phyloP scores from a whole-genome alignment of 2,888 invertebrate genomes.

The Tetrapedia diversipes region DNA sequence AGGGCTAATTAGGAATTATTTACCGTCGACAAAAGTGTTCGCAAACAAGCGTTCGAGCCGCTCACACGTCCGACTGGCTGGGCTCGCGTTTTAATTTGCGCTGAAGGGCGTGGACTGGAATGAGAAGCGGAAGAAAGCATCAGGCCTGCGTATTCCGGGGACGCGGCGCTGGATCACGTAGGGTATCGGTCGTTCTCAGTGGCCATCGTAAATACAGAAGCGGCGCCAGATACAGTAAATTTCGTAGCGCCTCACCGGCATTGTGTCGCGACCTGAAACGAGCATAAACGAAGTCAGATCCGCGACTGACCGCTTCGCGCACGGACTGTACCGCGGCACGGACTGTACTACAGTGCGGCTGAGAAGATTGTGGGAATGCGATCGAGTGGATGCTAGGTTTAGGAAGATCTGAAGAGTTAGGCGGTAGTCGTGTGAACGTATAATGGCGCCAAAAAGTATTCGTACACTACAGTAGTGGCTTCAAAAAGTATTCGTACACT shows the following conservation, averaged over 20 bases:
- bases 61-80: conserved; percentile 55
- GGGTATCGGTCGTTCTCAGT: conserved; percentile 62
- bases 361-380: too few relatives aligned
- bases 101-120: conserved; percentile 62
- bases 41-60: conserved; percentile 46
- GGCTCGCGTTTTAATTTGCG: conserved; percentile 66
- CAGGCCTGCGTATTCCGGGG: conserved; percentile 40
- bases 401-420: too few relatives aligned
- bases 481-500: too few relatives aligned
- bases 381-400: too few relatives aligned
- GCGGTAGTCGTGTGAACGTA: too few relatives aligned
- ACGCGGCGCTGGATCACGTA: conserved; percentile 62
- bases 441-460: too few relatives aligned
- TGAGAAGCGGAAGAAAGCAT: conserved; percentile 65
- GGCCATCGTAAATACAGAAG: conserved; percentile 68
- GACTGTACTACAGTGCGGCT: too few relatives aligned
- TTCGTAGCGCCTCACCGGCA: conserved; percentile 56
- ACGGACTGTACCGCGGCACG: too few relatives aligned
- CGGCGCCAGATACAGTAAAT: conserved; percentile 71
- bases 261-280: conserved; percentile 49
- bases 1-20: conserved; percentile 64
- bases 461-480: too few relatives aligned
- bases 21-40: conserved; percentile 54
- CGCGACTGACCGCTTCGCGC: too few relatives aligned
- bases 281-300: too few relatives aligned